A percentile compares a stretch with the other conserved stretches of the same genome.
Conservation (phyloP, 2,113 vertebrate species). For the Oriolus oriolus region DNA sequence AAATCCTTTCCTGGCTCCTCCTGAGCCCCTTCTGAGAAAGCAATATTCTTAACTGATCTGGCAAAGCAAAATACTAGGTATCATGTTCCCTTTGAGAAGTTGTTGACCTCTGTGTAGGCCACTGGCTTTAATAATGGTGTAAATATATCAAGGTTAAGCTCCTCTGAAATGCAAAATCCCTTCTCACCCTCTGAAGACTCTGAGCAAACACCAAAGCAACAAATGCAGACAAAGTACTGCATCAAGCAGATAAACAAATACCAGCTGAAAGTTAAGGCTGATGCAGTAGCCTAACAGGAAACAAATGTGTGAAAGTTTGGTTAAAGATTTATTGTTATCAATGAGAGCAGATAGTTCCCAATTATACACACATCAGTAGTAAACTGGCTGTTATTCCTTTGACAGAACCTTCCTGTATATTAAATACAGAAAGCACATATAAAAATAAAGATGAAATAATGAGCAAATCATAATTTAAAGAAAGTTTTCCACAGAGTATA, state of each 20-base stretch:
- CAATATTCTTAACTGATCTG: not conserved
- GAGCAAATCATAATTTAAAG: not conserved
- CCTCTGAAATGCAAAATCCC: not conserved
- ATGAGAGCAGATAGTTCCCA: not conserved
- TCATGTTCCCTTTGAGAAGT: not conserved
- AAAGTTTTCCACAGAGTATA: not conserved
- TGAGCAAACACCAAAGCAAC: not conserved
- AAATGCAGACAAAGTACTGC: not conserved
- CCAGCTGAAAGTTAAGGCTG: not conserved
- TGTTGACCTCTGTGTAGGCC: not conserved
- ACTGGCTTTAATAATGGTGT: not conserved
- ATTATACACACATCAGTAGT: not conserved
- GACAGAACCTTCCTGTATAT: not conserved
- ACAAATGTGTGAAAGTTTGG: not conserved
- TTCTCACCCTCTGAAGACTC: not conserved
- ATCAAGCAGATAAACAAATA: not conserved
- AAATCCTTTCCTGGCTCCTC: not conserved
- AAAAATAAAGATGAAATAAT: not conserved
- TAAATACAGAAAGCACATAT: not conserved
- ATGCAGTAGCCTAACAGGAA: not conserved
- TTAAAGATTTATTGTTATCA: not conserved
- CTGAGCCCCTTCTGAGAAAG: constrained; percentile 9
- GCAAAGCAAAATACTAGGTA: not conserved
- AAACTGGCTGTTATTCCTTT: not conserved
- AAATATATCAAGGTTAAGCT: not conserved